phyloP scores from a whole-genome alignment of 2,113 vertebrate genomes.

The Myanophis thanlyinensis region DNA sequence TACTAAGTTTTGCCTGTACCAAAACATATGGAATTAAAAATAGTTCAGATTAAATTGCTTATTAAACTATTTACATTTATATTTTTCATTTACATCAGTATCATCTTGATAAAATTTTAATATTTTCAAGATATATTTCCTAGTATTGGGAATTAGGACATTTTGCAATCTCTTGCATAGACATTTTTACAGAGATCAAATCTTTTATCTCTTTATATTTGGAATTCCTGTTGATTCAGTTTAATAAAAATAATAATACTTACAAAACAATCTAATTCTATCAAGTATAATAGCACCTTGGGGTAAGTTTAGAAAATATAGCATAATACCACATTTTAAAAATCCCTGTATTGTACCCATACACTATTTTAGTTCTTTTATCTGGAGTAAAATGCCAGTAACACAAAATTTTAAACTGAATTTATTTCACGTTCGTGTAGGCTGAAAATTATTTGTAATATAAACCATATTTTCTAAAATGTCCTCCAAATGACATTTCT shows the following conservation, averaged over 20 bases:
- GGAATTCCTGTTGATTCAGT: background rate
- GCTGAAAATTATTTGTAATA: background rate
- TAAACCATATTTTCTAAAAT: background rate
- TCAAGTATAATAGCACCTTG: background rate
- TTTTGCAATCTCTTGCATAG: background rate
- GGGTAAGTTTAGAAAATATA: background rate
- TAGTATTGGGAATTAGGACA: background rate
- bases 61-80: background rate
- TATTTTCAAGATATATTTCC: background rate
- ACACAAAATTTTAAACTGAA: background rate
- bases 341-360: background rate
- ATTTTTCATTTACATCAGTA: background rate
- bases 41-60: background rate
- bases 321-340: background rate
- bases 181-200: background rate
- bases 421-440: background rate
- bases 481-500: background rate
- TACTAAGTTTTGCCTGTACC: background rate
- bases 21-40: background rate
- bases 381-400: background rate
- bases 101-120: background rate
- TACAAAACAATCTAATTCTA: background rate
- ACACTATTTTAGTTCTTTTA: background rate
- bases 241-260: background rate
- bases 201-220: background rate